Conservation (phyloP, 1,140 invertebrate genomes). For the Pseudomyrmex gracilis region DNA sequence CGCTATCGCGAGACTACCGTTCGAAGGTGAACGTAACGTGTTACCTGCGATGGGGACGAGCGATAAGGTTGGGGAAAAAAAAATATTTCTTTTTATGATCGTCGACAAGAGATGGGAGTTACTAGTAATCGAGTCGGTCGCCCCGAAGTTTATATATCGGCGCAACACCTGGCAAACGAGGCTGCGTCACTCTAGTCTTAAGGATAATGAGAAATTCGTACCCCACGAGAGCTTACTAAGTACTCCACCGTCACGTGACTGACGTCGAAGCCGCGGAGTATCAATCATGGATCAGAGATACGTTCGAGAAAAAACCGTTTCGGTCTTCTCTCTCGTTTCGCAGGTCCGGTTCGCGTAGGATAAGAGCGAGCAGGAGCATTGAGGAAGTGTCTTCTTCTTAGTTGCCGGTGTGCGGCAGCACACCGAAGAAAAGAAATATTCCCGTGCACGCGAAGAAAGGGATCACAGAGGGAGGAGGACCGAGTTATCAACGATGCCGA, state of each 20-base stretch:
- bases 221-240: neutral
- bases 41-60: neutral
- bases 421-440: constrained; percentile 26
- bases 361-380: constrained; percentile 9
- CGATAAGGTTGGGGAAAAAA: neutral
- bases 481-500: constrained; percentile 35
- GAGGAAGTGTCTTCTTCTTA: constrained; percentile 23
- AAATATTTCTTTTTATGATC: neutral
- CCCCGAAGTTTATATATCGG: constrained; percentile 3
- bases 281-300: constrained; percentile 26
- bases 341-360: neutral
- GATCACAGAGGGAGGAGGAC: constrained; percentile 37
- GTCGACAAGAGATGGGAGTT: constrained; percentile 43
- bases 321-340: constrained; percentile 7
- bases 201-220: neutral
- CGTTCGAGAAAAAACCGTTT: constrained; percentile 2
- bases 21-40: constrained; percentile 24
- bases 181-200: neutral
- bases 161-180: neutral
- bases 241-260: constrained; percentile 11
- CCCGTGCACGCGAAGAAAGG: constrained; percentile 45
- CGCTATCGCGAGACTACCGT: constrained; percentile 63
- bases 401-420: constrained; percentile 31
- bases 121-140: constrained; percentile 7
- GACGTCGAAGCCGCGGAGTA: constrained; percentile 28